These are phyloP conservation scores for Perdita meconis DNA, from an alignment of 2,888 invertebrate species.

Conservation along the genomic window DNA sequence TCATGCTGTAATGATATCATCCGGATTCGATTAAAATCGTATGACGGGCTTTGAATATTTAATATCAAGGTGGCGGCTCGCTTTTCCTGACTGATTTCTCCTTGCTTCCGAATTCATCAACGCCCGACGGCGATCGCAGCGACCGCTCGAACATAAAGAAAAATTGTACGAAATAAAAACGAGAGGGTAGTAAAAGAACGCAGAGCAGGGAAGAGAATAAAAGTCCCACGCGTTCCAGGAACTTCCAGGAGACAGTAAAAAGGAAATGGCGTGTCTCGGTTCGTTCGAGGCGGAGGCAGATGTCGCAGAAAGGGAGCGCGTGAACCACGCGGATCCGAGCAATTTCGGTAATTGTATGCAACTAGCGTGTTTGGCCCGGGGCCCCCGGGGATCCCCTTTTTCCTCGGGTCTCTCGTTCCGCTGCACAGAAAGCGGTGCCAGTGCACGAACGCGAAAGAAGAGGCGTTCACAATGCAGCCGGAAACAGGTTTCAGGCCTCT, in stretches of 20 bases:
- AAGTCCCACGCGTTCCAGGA: neutral
- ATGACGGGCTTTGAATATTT: constrained; percentile 16
- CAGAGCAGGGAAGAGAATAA: neutral
- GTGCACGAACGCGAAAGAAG: constrained; percentile 31
- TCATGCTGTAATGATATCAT: constrained; percentile 17
- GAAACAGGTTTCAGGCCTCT: constrained; percentile 70
- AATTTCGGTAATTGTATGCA: constrained; percentile 51
- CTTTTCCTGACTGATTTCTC: too few relatives aligned
- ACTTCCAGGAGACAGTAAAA: neutral
- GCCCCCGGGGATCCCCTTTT: constrained; percentile 8
- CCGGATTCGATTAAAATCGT: constrained; percentile 28
- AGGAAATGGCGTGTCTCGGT: neutral
- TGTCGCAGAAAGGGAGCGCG: neutral
- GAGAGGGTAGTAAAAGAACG: too few relatives aligned
- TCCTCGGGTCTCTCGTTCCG: constrained; percentile 12
- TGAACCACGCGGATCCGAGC: constrained; percentile 12
- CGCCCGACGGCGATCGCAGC: too few relatives aligned
- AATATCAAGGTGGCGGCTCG: too few relatives aligned
- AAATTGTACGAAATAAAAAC: too few relatives aligned
- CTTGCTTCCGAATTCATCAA: too few relatives aligned
- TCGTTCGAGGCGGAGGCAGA: constrained; percentile 5
- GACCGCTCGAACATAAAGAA: too few relatives aligned
- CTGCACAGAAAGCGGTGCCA: constrained; percentile 43
- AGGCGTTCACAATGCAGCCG: constrained; percentile 56
- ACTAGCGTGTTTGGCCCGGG: constrained; percentile 33